These are phyloP conservation scores for Seira ritae DNA, from an alignment of 2,888 invertebrate species.

Conservation along the genomic window DNA sequence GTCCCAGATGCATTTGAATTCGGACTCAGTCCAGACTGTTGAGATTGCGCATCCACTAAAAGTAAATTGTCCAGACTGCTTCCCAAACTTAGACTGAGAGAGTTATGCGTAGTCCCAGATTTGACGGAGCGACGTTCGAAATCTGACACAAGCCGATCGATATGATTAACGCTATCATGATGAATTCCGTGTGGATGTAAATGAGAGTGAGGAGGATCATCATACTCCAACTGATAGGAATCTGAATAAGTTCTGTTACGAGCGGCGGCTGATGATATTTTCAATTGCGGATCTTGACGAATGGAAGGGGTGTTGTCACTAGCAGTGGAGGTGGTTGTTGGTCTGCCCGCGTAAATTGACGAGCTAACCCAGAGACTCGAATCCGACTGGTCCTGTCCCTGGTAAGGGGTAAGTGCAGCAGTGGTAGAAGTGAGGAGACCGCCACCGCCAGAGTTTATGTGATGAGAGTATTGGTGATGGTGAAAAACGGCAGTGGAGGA, in stretches of 20 bases:
- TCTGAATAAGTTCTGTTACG: constrained; percentile 70
- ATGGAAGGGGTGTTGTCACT: not conserved
- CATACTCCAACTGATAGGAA: constrained; percentile 65
- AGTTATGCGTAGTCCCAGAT: constrained; percentile 66
- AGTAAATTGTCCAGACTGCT: constrained; percentile 71
- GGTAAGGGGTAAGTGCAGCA: not conserved
- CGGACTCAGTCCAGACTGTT: constrained; percentile 71
- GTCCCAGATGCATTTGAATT: constrained; percentile 62
- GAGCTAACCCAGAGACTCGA: constrained; percentile 70
- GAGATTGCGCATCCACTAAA: constrained; percentile 68
- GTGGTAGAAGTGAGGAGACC: too few relatives aligned
- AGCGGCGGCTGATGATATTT: not conserved
- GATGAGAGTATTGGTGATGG: constrained; percentile 38
- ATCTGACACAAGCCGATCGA: constrained; percentile 49
- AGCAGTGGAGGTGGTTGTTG: constrained; percentile 47
- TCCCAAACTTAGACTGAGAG: constrained; percentile 66
- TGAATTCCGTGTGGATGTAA: constrained; percentile 7
- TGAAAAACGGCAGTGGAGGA: constrained; percentile 37
- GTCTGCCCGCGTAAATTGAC: constrained; percentile 62
- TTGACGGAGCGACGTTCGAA: constrained; percentile 45
- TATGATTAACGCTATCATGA: constrained; percentile 19
- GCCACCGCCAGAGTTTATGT: too few relatives aligned
- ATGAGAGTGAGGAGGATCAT: constrained; percentile 35
- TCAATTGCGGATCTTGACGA: constrained; percentile 12
- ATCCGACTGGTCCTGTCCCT: constrained; percentile 9